Evolutionary conservation across 2,888 invertebrate species (phyloP), one percentile per base, ranked within the genome.

Genomic region (Bruchidius siliquastri): DNA sequence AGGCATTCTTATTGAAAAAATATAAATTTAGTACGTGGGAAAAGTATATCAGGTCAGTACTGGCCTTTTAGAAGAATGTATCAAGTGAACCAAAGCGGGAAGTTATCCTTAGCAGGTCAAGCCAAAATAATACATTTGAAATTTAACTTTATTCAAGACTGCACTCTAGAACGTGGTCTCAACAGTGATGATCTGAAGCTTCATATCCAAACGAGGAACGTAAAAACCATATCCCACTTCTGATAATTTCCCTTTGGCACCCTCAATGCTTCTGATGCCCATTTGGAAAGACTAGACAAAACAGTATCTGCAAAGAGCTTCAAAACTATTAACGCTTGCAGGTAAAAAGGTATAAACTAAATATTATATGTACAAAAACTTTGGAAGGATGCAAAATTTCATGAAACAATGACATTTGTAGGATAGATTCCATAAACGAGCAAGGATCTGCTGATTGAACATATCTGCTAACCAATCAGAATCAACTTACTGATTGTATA

Each of bases 281-380:
- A 75, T 80, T 74, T 77, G 79, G 78, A 80, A 80, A 81, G 82
- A 81, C 81, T 81, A 82, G 81, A 81, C 73, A 76, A 74, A 78
- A 76, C 30, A 13, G 49, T 49, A 49, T 49, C 49, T 49, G 49
- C 49, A 49, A 49, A 49, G 49, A 49, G 13, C 49, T 49, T 49
- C 10, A 18, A 30, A 30, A 30, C 30, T 30, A 49, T 49, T 13
- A 49, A 49, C 18, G 49, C 49, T 49, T 49, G 49, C 49, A 49
- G 49, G 49, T 49, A 49, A 49, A 49, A 49, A 49, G 49, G 49
- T 49, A 49, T 49, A 49, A 49, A 49, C 49, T 49, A 49, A 49
- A 49, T 49, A 49, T 49, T 49, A 76, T 81, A 82, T 80, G 74
- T 80, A 82, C 80, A 83, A 82, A 80, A 79, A 80, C 80, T 80